Evolutionary conservation across 2,113 vertebrate species (phyloP).

Genomic region (Cyprinodon variegatus): DNA sequence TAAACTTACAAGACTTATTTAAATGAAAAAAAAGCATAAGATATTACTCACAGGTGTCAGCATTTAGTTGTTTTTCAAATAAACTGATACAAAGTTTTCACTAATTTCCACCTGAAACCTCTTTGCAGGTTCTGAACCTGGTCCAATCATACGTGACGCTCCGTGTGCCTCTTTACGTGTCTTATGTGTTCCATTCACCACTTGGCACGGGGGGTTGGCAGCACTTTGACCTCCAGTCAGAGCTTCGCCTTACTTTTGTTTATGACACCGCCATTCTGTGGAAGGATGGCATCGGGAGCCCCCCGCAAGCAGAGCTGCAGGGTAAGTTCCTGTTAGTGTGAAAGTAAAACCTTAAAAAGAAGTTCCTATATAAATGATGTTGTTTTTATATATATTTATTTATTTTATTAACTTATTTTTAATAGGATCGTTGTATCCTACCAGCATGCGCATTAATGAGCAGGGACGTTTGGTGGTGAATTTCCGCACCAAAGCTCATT

Average conservation of each 20-base stretch:
- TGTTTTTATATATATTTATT: neutral
- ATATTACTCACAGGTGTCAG: neutral
- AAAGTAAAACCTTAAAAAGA: too few relatives aligned
- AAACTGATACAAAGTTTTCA: neutral
- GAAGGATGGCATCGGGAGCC: constrained; percentile 91
- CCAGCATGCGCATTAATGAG: constrained; percentile 91
- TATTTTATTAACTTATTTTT: neutral
- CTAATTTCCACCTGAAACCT: neutral
- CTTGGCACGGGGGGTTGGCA: constrained; percentile 91
- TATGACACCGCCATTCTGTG: constrained; percentile 98
- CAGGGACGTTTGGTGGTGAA: constrained; percentile 92
- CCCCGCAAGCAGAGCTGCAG: constrained; percentile 90
- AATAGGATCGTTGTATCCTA: constrained; percentile 90
- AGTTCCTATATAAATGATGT: neutral
- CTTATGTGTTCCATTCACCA: constrained; percentile 92
- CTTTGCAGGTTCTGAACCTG: constrained; percentile 88
- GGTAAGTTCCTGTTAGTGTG: constrained; percentile 77
- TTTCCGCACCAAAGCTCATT: constrained; percentile 91
- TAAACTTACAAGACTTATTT: neutral
- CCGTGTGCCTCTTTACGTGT: constrained; percentile 91
- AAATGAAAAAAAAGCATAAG: neutral
- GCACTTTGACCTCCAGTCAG: constrained; percentile 93
- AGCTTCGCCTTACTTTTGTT: constrained; percentile 93
- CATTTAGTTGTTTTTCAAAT: neutral
- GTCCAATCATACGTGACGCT: constrained; percentile 96